These are phyloP conservation scores for Dermochelys coriacea DNA, from an alignment of 2,797 vertebrate species.

Conservation along the genomic window DNA sequence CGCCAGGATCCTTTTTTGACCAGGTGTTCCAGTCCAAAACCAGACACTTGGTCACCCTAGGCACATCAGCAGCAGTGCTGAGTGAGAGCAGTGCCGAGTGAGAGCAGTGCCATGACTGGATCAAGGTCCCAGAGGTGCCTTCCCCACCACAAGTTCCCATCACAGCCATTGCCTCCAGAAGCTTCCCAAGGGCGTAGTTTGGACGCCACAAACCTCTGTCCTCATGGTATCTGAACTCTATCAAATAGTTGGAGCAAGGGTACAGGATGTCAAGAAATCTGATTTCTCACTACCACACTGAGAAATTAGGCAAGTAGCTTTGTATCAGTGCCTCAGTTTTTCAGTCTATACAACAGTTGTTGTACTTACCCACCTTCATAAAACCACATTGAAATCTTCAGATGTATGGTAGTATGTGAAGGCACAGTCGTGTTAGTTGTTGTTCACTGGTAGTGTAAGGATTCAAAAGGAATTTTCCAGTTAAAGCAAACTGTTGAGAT, in stretches of 20 bases:
- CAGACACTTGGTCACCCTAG: too few species aligned
- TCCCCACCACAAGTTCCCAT: background rate
- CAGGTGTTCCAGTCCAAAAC: too few species aligned
- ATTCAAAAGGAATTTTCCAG: constrained; percentile 1
- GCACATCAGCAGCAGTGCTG: background rate
- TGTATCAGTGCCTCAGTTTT: background rate
- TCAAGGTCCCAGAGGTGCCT: background rate
- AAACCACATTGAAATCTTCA: background rate
- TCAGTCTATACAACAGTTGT: background rate
- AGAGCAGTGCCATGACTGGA: background rate
- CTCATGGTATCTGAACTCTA: background rate
- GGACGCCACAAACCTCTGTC: background rate
- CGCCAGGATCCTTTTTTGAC: too few species aligned
- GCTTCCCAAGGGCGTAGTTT: background rate
- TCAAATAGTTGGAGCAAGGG: background rate
- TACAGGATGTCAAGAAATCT: background rate
- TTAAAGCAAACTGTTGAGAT: background rate
- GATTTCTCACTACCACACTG: background rate
- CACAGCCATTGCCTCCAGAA: background rate
- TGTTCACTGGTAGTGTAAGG: background rate
- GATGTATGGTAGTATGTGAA: background rate
- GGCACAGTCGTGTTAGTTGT: background rate
- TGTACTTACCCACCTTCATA: background rate
- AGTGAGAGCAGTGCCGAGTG: background rate
- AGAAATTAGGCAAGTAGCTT: background rate